phyloP scores from a whole-genome alignment of 37 sponge, comb jelly and placozoan species.

The Chondrosia reniformis region DNA sequence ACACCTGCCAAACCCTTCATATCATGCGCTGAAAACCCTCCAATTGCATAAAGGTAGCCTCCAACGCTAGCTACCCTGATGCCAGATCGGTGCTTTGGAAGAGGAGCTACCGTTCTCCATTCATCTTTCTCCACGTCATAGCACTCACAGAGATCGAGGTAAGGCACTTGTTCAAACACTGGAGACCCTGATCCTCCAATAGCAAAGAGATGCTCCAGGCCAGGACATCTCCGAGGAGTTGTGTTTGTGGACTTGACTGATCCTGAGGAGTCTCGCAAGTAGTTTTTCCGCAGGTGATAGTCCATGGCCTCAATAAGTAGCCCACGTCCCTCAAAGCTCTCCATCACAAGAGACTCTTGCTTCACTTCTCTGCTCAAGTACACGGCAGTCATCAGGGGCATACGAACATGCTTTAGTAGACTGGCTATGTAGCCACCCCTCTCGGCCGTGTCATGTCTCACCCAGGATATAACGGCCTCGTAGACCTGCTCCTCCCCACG shows the following conservation, averaged over 20 bases:
- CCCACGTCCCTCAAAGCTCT: slow-evolving; percentile 57
- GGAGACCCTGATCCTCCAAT: slow-evolving; percentile 60
- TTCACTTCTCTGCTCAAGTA: slow-evolving; percentile 74
- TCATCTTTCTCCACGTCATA: slow-evolving; percentile 33
- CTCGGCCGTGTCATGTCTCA: slow-evolving; percentile 34
- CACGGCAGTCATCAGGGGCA: slow-evolving; percentile 75
- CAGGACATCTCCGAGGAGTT: slow-evolving; percentile 51
- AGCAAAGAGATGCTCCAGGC: slow-evolving; percentile 61
- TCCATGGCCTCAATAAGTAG: slow-evolving; percentile 79
- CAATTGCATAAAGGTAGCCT: slow-evolving; percentile 31
- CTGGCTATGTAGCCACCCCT: slow-evolving; percentile 31
- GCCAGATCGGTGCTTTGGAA: slow-evolving; percentile 18
- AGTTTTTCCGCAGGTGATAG: slow-evolving; percentile 68
- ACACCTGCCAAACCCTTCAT: slow-evolving; percentile 54
- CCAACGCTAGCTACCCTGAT: slow-evolving; percentile 25
- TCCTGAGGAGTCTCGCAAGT: slow-evolving; percentile 34
- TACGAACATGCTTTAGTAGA: slow-evolving; percentile 52
- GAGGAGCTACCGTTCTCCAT: slow-evolving; percentile 26
- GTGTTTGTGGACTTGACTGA: slow-evolving; percentile 17
- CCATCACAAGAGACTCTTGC: slow-evolving; percentile 60
- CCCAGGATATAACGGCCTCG: slow-evolving; percentile 72
- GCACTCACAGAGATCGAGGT: slow-evolving; percentile 67
- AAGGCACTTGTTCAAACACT: slow-evolving; percentile 48
- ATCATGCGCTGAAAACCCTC: slow-evolving; percentile 46
- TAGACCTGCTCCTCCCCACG: slow-evolving; percentile 74